Conservation (phyloP, 92 coral and sea anemone species). For the Desmophyllum pertusum region DNA sequence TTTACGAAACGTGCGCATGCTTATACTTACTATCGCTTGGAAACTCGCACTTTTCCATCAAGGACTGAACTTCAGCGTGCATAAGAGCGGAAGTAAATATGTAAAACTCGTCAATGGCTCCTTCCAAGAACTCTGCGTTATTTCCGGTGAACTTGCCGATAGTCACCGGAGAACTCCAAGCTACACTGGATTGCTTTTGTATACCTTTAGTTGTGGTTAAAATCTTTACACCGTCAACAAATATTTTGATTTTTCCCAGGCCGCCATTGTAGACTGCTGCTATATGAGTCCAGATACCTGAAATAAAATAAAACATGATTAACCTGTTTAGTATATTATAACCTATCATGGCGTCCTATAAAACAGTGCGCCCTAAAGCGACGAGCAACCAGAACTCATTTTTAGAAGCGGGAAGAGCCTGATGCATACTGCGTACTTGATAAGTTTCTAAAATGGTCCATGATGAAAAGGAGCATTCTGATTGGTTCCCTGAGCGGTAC, state of each 20-base stretch:
- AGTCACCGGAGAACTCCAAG: conserved; percentile 58
- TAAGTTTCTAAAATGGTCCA: too few relatives aligned
- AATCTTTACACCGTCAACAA: conserved; percentile 64
- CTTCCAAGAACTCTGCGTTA: conserved; percentile 51
- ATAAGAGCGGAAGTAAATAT: conserved; percentile 57
- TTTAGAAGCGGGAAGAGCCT: too few relatives aligned
- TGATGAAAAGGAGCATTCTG: too few relatives aligned
- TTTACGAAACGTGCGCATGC: not conserved
- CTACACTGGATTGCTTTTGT: conserved; percentile 17
- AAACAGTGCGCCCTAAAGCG: not conserved
- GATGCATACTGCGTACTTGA: too few relatives aligned
- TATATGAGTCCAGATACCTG: conserved; percentile 79
- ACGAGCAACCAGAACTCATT: too few relatives aligned
- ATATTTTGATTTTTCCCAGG: conserved; percentile 64
- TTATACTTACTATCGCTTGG: conserved; percentile 50
- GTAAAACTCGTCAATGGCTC: conserved; percentile 72
- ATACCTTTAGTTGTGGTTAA: conserved; percentile 36
- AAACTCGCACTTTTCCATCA: conserved; percentile 59
- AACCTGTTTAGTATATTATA: not conserved
- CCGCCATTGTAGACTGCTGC: conserved; percentile 65
- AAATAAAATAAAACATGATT: not conserved
- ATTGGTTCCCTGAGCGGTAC: too few relatives aligned
- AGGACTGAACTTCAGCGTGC: conserved; percentile 43
- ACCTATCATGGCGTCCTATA: not conserved
- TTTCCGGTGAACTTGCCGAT: conserved; percentile 51